Percentiles rank a stretch among this genome's conserved stretches.
These are phyloP conservation scores for Stenurella melanura DNA, from an alignment of 2,888 invertebrate genomes.

Conservation along the genomic window DNA sequence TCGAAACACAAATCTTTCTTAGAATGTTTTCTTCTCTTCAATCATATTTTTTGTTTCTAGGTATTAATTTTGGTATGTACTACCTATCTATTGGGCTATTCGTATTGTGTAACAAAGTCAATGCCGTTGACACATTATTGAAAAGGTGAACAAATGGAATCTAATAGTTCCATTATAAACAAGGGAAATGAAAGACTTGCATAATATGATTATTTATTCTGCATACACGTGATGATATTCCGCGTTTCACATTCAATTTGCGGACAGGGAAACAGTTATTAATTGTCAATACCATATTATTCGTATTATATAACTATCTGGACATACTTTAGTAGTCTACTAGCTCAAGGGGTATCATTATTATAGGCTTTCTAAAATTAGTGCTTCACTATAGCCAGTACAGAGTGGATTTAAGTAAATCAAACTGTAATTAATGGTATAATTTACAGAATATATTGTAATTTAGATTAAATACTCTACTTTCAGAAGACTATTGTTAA, in stretches of 20 bases:
- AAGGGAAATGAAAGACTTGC: background rate
- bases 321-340: conserved; percentile 1
- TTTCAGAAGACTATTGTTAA: too few species aligned
- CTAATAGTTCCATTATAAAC: background rate
- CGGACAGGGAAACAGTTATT: conserved; percentile 24
- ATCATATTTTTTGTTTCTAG: too few species aligned
- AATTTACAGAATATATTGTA: too few species aligned
- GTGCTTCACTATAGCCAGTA: background rate
- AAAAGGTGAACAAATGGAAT: background rate
- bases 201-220: conserved; percentile 9
- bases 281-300: conserved; percentile 26
- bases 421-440: background rate
- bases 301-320: conserved; percentile 19
- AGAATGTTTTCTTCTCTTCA: too few species aligned
- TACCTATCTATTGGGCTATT: too few species aligned
- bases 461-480: too few species aligned
- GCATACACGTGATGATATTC: conserved; percentile 17
- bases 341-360: conserved; percentile 9
- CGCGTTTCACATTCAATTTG: conserved; percentile 26
- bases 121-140: too few species aligned
- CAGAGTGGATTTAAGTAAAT: background rate
- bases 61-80: too few species aligned
- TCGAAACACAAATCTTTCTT: too few species aligned
- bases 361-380: conserved; percentile 21
- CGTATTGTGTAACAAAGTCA: too few species aligned